A percentile compares a stretch with the other conserved stretches of the same genome.
Evolutionary conservation across 2,113 vertebrate species (phyloP).

Genomic region (Peromyscus maniculatus): DNA sequence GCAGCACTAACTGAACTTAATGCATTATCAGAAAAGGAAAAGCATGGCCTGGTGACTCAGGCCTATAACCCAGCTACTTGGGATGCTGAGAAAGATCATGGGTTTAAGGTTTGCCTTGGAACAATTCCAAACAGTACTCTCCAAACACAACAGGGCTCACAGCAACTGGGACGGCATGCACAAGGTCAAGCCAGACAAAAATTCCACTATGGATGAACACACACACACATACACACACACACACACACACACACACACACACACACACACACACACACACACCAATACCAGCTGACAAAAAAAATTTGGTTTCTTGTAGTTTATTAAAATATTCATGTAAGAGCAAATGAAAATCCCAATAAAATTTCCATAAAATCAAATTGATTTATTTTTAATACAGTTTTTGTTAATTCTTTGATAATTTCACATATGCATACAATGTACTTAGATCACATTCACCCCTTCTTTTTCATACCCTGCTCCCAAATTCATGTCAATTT

Average conservation of each 20-base stretch:
- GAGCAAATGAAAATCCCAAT: background rate
- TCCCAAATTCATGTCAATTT: background rate
- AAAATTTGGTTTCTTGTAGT: background rate
- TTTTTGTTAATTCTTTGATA: background rate
- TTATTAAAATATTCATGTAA: background rate
- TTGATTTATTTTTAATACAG: background rate
- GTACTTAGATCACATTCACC: background rate
- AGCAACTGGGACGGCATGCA: background rate
- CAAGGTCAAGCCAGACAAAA: background rate
- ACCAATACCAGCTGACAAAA: background rate
- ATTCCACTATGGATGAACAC: background rate
- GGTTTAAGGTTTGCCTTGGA: background rate
- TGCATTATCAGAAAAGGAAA: background rate
- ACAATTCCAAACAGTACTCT: background rate
- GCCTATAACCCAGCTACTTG: background rate
- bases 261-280: background rate
- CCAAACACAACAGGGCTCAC: background rate
- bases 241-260: background rate
- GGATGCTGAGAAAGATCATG: background rate
- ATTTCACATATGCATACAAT: background rate
- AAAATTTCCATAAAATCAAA: background rate
- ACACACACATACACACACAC: too few species aligned
- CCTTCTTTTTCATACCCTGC: background rate
- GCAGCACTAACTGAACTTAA: background rate
- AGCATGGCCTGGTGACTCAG: background rate